These are phyloP conservation scores for Takifugu flavidus DNA, from an alignment of 2,113 vertebrate genomes.

Conservation along the genomic window DNA sequence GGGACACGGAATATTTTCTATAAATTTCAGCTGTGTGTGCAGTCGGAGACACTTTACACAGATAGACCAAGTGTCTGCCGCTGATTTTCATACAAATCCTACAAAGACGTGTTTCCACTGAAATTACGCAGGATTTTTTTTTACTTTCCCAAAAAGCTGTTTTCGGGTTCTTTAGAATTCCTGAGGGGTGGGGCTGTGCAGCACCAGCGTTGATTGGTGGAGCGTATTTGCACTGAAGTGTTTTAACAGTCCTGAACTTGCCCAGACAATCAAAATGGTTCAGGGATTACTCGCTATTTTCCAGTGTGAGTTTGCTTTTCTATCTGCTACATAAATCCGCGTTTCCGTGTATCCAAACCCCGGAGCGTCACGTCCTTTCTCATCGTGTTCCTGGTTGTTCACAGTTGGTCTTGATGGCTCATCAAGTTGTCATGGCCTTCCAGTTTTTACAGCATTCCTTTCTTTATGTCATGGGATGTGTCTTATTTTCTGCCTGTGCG, in stretches of 20 bases:
- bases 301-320: constrained; percentile 39
- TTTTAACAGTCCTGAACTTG: constrained; percentile 43
- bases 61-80: too few species aligned
- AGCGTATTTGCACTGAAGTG: constrained; percentile 24
- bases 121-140: too few species aligned
- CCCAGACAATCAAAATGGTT: constrained; percentile 42
- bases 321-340: constrained; percentile 40
- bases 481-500: constrained; percentile 27
- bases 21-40: too few species aligned
- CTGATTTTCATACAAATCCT: too few species aligned
- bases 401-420: constrained; percentile 43
- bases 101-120: too few species aligned
- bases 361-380: constrained; percentile 41
- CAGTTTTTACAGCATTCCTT: constrained; percentile 55
- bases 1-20: too few species aligned
- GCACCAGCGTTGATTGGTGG: too few species aligned
- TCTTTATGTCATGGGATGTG: constrained; percentile 40
- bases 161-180: too few species aligned
- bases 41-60: too few species aligned
- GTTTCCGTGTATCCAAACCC: constrained; percentile 24
- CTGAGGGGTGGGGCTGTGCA: too few species aligned
- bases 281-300: constrained; percentile 45
- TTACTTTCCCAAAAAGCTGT: too few species aligned
- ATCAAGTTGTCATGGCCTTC: constrained; percentile 48
- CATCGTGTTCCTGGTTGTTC: constrained; percentile 36